These are phyloP conservation scores for Arctopsyche grandis DNA, from an alignment of 1,140 invertebrate species.

Conservation along the genomic window DNA sequence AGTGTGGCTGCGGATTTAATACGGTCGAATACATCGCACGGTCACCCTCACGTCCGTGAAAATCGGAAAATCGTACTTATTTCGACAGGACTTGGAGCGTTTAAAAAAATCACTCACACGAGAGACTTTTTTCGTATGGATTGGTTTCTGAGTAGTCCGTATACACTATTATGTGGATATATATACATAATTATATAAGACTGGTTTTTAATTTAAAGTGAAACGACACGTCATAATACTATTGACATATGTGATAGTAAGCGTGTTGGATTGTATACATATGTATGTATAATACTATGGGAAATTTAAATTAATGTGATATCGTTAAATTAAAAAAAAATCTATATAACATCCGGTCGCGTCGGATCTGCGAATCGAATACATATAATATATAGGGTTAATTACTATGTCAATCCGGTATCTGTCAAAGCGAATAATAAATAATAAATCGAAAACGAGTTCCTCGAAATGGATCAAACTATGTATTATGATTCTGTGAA, in stretches of 20 bases:
- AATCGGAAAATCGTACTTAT: too few species aligned
- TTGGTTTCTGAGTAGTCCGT: too few species aligned
- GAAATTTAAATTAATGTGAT: constrained; percentile 8
- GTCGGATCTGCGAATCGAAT: not conserved
- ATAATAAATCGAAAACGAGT: constrained; percentile 24
- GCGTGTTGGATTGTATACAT: not conserved
- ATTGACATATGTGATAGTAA: not conserved
- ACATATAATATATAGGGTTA: not conserved
- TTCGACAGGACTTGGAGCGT: too few species aligned
- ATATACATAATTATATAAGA: too few species aligned
- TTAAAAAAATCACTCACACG: too few species aligned
- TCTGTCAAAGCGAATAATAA: constrained; percentile 6
- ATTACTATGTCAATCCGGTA: constrained; percentile 27
- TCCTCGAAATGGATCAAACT: constrained; percentile 8
- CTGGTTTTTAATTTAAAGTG: too few species aligned
- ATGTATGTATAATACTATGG: not conserved
- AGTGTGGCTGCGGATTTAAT: too few species aligned
- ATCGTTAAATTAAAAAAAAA: not conserved
- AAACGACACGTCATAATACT: not conserved
- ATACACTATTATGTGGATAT: too few species aligned
- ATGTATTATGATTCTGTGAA: not conserved
- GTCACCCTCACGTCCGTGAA: too few species aligned
- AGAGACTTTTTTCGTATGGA: too few species aligned
- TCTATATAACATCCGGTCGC: constrained; percentile 4
- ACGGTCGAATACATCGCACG: too few species aligned